Percentiles rank a stretch among this genome's conserved stretches.
phyloP scores from a whole-genome alignment of 2,888 invertebrate genomes.

The Vannuccia rotundouncinata region DNA sequence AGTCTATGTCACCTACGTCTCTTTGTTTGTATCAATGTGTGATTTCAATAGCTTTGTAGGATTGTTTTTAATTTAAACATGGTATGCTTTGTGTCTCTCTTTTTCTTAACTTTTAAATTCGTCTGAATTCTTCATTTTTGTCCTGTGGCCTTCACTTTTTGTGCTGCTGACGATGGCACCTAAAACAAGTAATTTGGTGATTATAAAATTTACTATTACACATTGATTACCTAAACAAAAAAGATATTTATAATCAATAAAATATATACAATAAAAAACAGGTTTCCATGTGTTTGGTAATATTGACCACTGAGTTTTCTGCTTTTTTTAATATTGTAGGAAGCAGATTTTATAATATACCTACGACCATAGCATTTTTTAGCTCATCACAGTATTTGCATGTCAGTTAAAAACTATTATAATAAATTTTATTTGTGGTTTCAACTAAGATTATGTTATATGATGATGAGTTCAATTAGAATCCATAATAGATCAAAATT shows the following conservation, averaged over 20 bases:
- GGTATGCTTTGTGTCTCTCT: slow-evolving; percentile 18
- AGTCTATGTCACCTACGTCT: too few species aligned
- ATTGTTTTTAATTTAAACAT: neutral
- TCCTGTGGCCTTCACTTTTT: slow-evolving; percentile 13
- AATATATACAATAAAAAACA: neutral
- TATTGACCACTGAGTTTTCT: neutral
- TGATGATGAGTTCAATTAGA: too few species aligned
- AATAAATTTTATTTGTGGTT: too few species aligned
- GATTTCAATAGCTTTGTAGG: neutral
- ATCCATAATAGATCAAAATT: too few species aligned
- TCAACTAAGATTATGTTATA: too few species aligned
- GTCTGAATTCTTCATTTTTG: slow-evolving; percentile 11
- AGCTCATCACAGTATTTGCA: too few species aligned
- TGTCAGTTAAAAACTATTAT: too few species aligned
- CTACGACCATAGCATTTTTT: too few species aligned
- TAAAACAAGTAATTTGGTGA: neutral
- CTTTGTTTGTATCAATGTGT: slow-evolving; percentile 11
- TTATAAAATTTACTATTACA: neutral
- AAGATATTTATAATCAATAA: neutral
- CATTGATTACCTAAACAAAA: too few species aligned
- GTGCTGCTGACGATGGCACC: slow-evolving; percentile 9
- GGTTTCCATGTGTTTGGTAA: neutral
- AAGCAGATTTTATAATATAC: too few species aligned
- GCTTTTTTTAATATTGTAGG: too few species aligned
- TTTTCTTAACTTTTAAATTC: neutral